Evolutionary conservation across 2,797 vertebrate genomes (phyloP).

Genomic region (Selene dorsalis): DNA sequence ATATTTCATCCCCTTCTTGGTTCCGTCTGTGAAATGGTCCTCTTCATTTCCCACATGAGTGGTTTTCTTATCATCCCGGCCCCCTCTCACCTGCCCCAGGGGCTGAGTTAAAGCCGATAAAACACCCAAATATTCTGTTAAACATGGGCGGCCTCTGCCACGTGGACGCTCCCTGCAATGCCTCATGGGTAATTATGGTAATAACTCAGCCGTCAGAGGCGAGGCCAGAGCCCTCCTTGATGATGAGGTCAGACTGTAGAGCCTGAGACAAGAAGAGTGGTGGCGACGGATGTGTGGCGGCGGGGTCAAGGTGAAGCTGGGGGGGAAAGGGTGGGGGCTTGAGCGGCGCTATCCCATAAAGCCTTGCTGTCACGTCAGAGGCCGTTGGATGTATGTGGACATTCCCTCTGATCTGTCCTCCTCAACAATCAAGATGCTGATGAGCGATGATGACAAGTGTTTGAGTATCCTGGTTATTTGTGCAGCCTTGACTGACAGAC

Average conservation of each 20-base stretch:
- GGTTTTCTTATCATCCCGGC: slow-evolving; percentile 86
- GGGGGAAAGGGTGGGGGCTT: no score
- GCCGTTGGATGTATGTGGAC: slow-evolving; percentile 74
- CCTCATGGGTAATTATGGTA: slow-evolving; percentile 85
- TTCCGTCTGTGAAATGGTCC: slow-evolving; percentile 85
- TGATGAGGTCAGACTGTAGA: slow-evolving; percentile 77
- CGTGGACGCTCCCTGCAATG: slow-evolving; percentile 74
- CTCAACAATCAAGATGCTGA: slow-evolving; percentile 75
- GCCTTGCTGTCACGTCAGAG: slow-evolving; percentile 77
- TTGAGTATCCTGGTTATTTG: slow-evolving; percentile 59
- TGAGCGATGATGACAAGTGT: slow-evolving; percentile 77
- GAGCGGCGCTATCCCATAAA: slow-evolving; percentile 66
- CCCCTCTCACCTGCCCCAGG: slow-evolving; percentile 66
- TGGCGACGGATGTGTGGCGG: slow-evolving; percentile 32
- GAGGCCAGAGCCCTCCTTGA: slow-evolving; percentile 75
- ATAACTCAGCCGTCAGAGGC: slow-evolving; percentile 83
- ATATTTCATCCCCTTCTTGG: slow-evolving; percentile 79
- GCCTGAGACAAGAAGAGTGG: slow-evolving; percentile 53
- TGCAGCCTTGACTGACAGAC: slow-evolving; percentile 51
- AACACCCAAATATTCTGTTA: slow-evolving; percentile 88
- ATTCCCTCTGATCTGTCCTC: slow-evolving; percentile 67
- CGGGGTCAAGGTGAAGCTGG: slow-evolving; percentile 71
- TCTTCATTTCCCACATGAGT: slow-evolving; percentile 94
- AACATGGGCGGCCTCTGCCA: slow-evolving; percentile 79
- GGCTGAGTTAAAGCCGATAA: slow-evolving; percentile 88